Conservation (phyloP, 1,140 invertebrate species). For the Zaprionus ornatus region DNA sequence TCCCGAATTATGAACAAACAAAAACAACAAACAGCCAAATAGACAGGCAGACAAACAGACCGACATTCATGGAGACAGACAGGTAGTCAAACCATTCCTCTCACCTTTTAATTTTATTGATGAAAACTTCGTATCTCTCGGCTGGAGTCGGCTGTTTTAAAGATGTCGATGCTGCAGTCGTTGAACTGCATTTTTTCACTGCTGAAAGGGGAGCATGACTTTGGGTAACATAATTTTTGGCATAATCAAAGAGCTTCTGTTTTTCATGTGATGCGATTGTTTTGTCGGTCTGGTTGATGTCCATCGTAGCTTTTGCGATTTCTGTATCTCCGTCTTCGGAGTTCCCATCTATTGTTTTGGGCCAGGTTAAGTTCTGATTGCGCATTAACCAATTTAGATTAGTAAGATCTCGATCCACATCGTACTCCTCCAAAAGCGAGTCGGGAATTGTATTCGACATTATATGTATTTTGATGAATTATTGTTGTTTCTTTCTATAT, state of each 20-base stretch:
- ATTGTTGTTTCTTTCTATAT: neutral
- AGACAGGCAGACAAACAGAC: too few relatives aligned
- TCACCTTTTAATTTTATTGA: constrained; percentile 74
- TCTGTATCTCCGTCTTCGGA: constrained; percentile 30
- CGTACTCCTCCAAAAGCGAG: constrained; percentile 51
- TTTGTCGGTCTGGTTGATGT: neutral
- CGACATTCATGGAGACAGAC: too few relatives aligned
- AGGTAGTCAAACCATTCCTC: neutral
- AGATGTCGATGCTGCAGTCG: neutral
- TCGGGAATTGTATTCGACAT: neutral
- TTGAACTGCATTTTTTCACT: constrained; percentile 1
- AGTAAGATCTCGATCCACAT: constrained; percentile 72
- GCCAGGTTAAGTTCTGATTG: constrained; percentile 72
- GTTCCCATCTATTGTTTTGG: constrained; percentile 47
- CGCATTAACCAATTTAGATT: constrained; percentile 76
- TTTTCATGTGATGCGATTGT: neutral
- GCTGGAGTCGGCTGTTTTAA: constrained; percentile 57
- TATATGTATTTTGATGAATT: neutral
- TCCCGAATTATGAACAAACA: too few relatives aligned
- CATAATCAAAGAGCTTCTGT: neutral
- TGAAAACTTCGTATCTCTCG: constrained; percentile 72
- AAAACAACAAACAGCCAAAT: too few relatives aligned
- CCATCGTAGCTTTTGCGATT: neutral
- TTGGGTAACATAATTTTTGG: neutral
- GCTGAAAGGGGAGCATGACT: neutral